Base-by-base conservation (phyloP, 2,113 vertebrate species). In the Amblyornis subalaris region DNA sequence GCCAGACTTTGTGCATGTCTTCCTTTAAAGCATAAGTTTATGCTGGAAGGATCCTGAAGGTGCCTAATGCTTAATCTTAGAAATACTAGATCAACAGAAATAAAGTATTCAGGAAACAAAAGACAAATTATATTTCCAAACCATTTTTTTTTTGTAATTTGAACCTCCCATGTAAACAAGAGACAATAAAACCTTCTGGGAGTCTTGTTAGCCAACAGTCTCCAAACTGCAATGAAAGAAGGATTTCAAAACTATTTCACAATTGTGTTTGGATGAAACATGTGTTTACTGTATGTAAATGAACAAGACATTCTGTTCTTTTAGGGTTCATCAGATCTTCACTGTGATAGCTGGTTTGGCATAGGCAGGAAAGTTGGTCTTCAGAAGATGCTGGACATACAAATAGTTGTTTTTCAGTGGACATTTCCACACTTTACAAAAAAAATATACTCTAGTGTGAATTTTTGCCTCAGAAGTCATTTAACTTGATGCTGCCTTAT, bases 221-320 rank as follows among this genome's bases (percentile, higher is more conserved):
- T 94, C 95, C 92, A 83, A 96, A 95, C 76, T 95, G 64, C 96
- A 95, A 65, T 94, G 95, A 97, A 97, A 95, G 94, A 95, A 93
- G 91, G 87, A 87, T 98, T 97, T 96, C 95, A 96, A 91, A 97
- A 96, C 89, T 95, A 93, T 97, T 98, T 97, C 95, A 79, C 97
- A 98, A 97, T 95, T 95, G 88, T 77, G 67, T 94, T 95, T 92
- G 94, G 94, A 97, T 94, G 88, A 96, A 97, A 96, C 91, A 95
- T 97, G 95, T 98, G 98, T 97, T 98, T 97, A 97, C 94, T 96
- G 93, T 97, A 98, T 97, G 96, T 97, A 97, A 98, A 98, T 97
- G 96, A 96, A 97, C 47, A 33, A 97, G 96, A 97, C 96, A 94
- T 97, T 97, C 96, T 97, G 97, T 98, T 98, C 97, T 97, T 97